A percentile compares a stretch with the other conserved stretches of the same genome.
These are phyloP conservation scores for Hylaeus anthracinus DNA, from an alignment of 1,140 invertebrate species.

Conservation along the genomic window DNA sequence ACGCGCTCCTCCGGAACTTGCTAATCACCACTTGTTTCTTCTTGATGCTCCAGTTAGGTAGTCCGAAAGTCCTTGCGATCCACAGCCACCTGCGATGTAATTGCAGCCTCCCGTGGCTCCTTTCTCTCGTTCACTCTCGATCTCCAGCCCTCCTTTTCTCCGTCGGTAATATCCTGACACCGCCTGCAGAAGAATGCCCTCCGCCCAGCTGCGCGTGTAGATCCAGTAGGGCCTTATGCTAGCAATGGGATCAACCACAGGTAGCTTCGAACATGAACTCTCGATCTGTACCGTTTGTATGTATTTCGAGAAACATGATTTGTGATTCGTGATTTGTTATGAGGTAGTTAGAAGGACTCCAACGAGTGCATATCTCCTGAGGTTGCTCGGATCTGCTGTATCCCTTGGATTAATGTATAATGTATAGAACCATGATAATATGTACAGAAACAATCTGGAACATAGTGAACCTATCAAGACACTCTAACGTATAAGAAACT, in stretches of 20 bases:
- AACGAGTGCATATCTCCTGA: too few species aligned
- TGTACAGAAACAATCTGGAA: too few species aligned
- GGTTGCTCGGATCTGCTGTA: too few species aligned
- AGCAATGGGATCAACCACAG: background rate
- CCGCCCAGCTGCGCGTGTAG: conserved; percentile 8
- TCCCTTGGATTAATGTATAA: too few species aligned
- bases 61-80: conserved; percentile 51
- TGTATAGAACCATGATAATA: too few species aligned
- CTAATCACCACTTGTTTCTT: conserved; percentile 68
- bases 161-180: conserved; percentile 52
- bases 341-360: too few species aligned
- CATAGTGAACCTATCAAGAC: too few species aligned
- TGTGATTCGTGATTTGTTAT: too few species aligned
- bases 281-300: too few species aligned
- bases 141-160: conserved; percentile 10
- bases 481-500: too few species aligned
- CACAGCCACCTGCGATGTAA: conserved; percentile 68
- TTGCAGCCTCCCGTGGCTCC: conserved; percentile 57
- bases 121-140: conserved; percentile 23
- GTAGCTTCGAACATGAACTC: too few species aligned
- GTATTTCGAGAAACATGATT: too few species aligned
- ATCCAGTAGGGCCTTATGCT: conserved; percentile 8
- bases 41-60: conserved; percentile 72
- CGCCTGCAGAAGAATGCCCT: conserved; percentile 15
- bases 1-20: conserved; percentile 11